A percentile compares a stretch with the other conserved stretches of the same genome.
These are phyloP conservation scores for Amphiura filiformis DNA, from an alignment of 35 echinoderm and acorn worm genomes.

Conservation along the genomic window DNA sequence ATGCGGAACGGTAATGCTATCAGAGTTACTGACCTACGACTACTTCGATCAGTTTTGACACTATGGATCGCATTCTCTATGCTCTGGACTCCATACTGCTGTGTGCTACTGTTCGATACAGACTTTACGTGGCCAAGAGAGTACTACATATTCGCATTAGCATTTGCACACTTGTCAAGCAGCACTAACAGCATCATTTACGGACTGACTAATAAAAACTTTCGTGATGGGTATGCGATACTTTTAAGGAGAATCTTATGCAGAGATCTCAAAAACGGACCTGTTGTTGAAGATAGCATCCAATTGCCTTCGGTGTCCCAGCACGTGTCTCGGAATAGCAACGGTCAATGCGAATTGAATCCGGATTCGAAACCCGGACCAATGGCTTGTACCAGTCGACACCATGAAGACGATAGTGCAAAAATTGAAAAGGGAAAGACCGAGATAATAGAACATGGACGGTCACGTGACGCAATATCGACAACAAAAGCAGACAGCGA, in stretches of 20 bases:
- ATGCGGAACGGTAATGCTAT: not conserved
- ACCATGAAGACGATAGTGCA: no score
- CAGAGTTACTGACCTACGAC: conserved; percentile 36
- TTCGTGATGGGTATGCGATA: conserved; percentile 47
- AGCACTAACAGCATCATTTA: conserved; percentile 73
- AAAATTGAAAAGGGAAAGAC: no score
- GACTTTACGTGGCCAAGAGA: conserved; percentile 38
- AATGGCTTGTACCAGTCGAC: no score
- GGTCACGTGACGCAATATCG: no score
- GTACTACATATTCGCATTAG: conserved; percentile 44
- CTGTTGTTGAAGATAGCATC: no score
- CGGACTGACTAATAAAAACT: conserved; percentile 60
- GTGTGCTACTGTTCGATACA: conserved; percentile 56
- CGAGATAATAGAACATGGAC: no score
- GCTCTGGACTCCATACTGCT: conserved; percentile 72
- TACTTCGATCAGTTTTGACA: conserved; percentile 43
- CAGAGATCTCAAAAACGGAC: not conserved
- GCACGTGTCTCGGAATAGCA: no score
- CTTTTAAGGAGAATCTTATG: conserved; percentile 28
- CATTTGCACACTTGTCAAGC: conserved; percentile 68
- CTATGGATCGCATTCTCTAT: conserved; percentile 59
- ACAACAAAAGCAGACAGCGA: no score
- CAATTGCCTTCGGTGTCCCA: no score
- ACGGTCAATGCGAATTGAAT: no score
- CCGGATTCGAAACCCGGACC: no score